A percentile compares a stretch with the other conserved stretches of the same genome.
Evolutionary conservation across 1,140 invertebrate species (phyloP).

Genomic region (Pachypeltis micranthus): DNA sequence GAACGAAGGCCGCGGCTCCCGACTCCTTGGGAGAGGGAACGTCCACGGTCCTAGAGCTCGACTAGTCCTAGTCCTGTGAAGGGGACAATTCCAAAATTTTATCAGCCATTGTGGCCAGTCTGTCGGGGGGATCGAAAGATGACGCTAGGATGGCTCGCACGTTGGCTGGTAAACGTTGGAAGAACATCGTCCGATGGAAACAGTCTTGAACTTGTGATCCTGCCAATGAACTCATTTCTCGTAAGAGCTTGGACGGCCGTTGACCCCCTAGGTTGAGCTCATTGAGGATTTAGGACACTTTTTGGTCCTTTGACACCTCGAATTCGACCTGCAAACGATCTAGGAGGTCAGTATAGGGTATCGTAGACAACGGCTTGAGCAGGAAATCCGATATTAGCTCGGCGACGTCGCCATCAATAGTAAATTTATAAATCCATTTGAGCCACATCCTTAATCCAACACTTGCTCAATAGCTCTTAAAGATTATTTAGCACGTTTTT

Average conservation of each 20-base stretch:
- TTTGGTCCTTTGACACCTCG: not conserved
- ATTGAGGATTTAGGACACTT: slow-evolving; percentile 25
- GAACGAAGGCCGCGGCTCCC: too few species aligned
- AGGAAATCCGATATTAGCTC: not conserved
- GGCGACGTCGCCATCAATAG: not conserved
- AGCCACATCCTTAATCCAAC: too few species aligned
- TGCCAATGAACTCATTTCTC: slow-evolving; percentile 24
- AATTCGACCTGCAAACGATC: not conserved
- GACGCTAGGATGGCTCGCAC: slow-evolving; percentile 6
- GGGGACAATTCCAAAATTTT: not conserved
- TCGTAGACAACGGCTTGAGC: not conserved
- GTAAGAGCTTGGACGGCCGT: slow-evolving; percentile 27
- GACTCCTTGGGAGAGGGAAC: too few species aligned
- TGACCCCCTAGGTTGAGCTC: slow-evolving; percentile 28
- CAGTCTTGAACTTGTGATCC: slow-evolving; percentile 14
- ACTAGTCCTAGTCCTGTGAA: not conserved
- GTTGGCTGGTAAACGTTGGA: slow-evolving; percentile 18
- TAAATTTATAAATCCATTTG: too few species aligned
- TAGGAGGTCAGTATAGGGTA: not conserved
- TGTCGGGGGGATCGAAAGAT: not conserved
- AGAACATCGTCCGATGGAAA: slow-evolving; percentile 23
- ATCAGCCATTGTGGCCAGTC: not conserved
- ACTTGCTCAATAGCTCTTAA: too few species aligned
- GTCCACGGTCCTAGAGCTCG: too few species aligned
- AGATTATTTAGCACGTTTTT: too few species aligned